A percentile compares a stretch with the other conserved stretches of the same genome.
Conservation (phyloP, 2,113 vertebrate species). For the Elaphurus davidianus region DNA sequence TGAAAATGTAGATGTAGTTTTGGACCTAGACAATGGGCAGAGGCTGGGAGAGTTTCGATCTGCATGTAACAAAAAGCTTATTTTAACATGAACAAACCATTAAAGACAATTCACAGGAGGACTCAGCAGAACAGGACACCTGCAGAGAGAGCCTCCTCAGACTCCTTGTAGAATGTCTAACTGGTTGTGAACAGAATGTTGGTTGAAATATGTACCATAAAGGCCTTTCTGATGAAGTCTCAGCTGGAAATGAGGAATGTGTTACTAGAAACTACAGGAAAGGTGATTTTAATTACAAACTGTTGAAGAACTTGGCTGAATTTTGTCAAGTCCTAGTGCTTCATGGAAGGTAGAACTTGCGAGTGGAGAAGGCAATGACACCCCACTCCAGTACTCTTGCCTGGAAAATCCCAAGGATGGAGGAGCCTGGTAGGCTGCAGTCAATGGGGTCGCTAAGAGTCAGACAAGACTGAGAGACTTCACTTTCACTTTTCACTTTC, state of each 20-base stretch:
- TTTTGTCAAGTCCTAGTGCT: background rate
- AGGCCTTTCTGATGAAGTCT: background rate
- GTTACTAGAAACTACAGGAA: background rate
- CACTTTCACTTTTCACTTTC: background rate
- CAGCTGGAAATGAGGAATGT: background rate
- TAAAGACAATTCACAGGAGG: background rate
- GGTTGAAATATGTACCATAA: background rate
- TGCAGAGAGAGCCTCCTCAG: background rate
- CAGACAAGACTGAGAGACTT: rapidly evolving
- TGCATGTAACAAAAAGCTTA: background rate
- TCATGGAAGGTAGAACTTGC: background rate
- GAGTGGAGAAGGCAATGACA: background rate
- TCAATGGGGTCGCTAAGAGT: background rate
- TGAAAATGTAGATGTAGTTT: background rate
- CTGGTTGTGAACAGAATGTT: background rate
- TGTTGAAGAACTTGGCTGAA: background rate
- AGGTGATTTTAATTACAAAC: background rate
- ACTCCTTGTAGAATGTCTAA: background rate
- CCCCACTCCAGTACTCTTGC: background rate
- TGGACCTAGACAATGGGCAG: background rate
- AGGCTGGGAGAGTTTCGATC: background rate
- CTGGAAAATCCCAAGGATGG: background rate
- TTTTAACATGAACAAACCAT: background rate
- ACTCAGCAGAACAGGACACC: background rate
- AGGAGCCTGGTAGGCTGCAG: background rate